Conservation (phyloP, 2,888 invertebrate species). For the Amitus sp. region DNA sequence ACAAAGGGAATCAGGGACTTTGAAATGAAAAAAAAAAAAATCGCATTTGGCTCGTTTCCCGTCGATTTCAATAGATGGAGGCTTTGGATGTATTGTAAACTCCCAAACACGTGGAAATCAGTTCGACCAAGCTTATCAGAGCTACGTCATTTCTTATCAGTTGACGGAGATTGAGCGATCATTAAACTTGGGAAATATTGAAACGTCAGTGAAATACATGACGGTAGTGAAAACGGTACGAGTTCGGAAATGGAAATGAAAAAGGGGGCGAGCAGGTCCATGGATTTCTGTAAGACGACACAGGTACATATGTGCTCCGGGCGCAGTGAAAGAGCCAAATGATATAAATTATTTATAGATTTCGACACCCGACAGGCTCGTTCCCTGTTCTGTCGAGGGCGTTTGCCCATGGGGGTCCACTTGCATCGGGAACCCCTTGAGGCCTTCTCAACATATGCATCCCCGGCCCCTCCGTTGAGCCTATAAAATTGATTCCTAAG, state of each 20-base stretch:
- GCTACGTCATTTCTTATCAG: not conserved
- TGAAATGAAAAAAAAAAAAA: not conserved
- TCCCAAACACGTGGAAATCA: no score
- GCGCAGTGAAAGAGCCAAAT: slow-evolving; percentile 61
- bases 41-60: no score
- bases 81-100: no score
- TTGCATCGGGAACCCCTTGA: slow-evolving; percentile 59
- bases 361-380: slow-evolving; percentile 59
- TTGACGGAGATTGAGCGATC: no score
- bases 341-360: slow-evolving; percentile 66
- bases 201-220: no score
- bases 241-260: not conserved
- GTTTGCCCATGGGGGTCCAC: slow-evolving; percentile 58
- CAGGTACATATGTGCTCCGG: slow-evolving; percentile 62
- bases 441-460: slow-evolving; percentile 63
- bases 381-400: slow-evolving; percentile 50
- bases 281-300: slow-evolving; percentile 59
- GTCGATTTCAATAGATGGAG: no score
- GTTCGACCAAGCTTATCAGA: no score
- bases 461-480: slow-evolving; percentile 48
- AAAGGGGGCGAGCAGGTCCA: slow-evolving; percentile 46
- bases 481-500: slow-evolving; percentile 63
- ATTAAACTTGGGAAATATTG: no score
- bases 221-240: no score
- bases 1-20: not conserved